Base-by-base conservation (phyloP, 2,113 vertebrate species). In the Mionectes macconnelli region DNA sequence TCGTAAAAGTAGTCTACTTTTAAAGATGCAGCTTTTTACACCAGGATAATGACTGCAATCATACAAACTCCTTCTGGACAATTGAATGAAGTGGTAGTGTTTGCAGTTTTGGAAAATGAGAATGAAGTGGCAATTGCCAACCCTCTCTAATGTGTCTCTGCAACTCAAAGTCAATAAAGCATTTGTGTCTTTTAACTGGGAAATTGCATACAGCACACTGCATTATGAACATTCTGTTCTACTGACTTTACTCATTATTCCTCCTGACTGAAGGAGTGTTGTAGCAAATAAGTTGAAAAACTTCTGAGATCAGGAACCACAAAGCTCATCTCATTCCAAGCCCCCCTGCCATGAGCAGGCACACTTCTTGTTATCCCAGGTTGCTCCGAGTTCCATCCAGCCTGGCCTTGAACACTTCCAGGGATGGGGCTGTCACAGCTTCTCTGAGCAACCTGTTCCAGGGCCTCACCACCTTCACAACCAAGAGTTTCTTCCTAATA, bases 311-410 rank as follows among this genome's bases (percentile, higher is more conserved):
- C 25, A 49, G 25, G 25, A 5, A 20, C 18, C 8, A 5, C 9
- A 83, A 68, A 62, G 17, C 5, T 15, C 37, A 55, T 40, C 11
- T 62, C 17, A 11, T 27, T 49, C 8, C 44, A 44, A 22, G 1
- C 4, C 8, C 59, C 59, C 7, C 8, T 69, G 21, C 16, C 6
- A 3, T 8, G 10, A 11, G 2, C 28, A 60, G 19, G 9, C 10
- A 30, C 8, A 59, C 0, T 3, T 76, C 27, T 6, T 8, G 6
- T n/a, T 31, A 2, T 10, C 5, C 25, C 25, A 22, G 20, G 1
- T 5, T 40, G 2, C n/a, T 69, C 21, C 25, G 35, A 55, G 9
- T 2, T 25, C 21, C 0, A 0, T 68, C 24, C n/a, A 47, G 0
- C 6, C 30, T 68, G 16, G 9, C 5, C 21, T 47, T 60, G 39